Percentiles rank a stretch among this genome's conserved stretches.
Conservation (phyloP, 1,140 invertebrate species). For the Platorchestia sp. region DNA sequence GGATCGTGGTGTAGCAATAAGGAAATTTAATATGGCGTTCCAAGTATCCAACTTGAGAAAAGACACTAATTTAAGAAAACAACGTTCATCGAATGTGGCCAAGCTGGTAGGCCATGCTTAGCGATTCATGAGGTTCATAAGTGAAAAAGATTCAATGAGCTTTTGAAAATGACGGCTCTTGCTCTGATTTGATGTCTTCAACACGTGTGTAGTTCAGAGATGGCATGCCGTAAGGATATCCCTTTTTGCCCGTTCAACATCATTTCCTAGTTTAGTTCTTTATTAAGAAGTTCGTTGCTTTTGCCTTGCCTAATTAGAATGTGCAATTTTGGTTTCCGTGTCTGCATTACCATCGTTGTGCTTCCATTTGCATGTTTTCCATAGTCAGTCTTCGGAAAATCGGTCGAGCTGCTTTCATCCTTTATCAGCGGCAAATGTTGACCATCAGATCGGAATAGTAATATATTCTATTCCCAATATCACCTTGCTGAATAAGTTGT, state of each 20-base stretch:
- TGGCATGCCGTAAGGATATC: not conserved
- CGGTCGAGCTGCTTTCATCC: not conserved
- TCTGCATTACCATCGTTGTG: not conserved
- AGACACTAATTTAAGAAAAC: not conserved
- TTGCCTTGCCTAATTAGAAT: not conserved
- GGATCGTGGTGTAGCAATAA: not conserved
- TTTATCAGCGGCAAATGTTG: not conserved
- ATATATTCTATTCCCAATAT: not conserved
- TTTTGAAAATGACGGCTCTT: no score
- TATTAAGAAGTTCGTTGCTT: not conserved
- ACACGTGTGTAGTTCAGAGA: not conserved
- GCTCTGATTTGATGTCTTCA: not conserved
- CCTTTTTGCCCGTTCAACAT: not conserved
- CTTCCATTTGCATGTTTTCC: not conserved
- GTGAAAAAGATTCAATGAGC: not conserved
- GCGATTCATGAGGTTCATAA: not conserved
- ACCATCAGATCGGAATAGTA: not conserved
- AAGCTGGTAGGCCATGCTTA: not conserved
- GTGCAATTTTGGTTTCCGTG: not conserved
- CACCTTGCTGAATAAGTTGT: not conserved
- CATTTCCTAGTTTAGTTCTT: not conserved
- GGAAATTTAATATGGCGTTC: not conserved
- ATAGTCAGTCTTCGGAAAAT: not conserved
- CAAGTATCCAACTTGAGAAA: not conserved
- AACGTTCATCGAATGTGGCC: not conserved